These are phyloP conservation scores for Felis catus DNA, from an alignment of 2,113 vertebrate species.

Conservation along the genomic window F.catus_Fca126_mat1.0 CM031427.1:35233501-35234000, in stretches of 20 bases:
- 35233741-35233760: neutral
- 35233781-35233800: neutral
- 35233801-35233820: too few species aligned
- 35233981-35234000: conserved; percentile 39
- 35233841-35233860: neutral
- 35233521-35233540: neutral
- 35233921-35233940: conserved; percentile 51
- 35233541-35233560: neutral
- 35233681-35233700: neutral
- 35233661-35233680: neutral
- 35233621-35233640: neutral
- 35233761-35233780: neutral
- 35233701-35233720: neutral
- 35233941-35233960: conserved; percentile 5
- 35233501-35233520: neutral
- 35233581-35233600: neutral
- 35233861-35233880: neutral
- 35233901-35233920: conserved; percentile 34
- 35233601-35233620: neutral
- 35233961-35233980: conserved; percentile 51
- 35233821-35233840: neutral
- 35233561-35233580: neutral
- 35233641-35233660: neutral
- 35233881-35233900: neutral
- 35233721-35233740: neutral